phyloP scores from a whole-genome alignment of 2,113 vertebrate species.

The Arothron firmamentum region DNA sequence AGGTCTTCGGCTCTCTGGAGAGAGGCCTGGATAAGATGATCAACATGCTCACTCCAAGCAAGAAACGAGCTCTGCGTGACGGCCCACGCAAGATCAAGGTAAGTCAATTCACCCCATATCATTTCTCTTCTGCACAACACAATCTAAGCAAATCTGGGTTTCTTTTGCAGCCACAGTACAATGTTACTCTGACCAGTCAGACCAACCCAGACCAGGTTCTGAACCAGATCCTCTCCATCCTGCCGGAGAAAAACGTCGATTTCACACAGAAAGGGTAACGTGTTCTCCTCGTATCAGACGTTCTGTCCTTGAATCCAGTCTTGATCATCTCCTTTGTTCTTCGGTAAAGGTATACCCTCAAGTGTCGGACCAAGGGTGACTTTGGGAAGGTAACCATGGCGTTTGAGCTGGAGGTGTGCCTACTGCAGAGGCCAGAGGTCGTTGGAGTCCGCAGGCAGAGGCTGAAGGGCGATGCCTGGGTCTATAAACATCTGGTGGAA shows the following conservation, averaged over 20 bases:
- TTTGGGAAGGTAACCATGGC: conserved; percentile 88
- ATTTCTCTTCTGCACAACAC: neutral
- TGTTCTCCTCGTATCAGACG: no score
- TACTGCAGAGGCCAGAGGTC: conserved; percentile 79
- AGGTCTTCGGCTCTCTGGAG: conserved; percentile 90
- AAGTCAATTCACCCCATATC: accelerated
- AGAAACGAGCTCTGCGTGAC: conserved; percentile 77
- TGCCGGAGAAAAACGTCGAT: conserved; percentile 84
- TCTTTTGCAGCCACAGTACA: conserved; percentile 82
- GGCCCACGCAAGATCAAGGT: conserved; percentile 87
- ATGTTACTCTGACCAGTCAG: conserved; percentile 86
- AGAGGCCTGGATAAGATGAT: conserved; percentile 91
- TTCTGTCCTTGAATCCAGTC: neutral
- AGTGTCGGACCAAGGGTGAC: conserved; percentile 86
- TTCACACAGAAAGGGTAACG: conserved; percentile 90
- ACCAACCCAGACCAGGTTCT: conserved; percentile 86
- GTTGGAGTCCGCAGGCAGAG: conserved; percentile 85
- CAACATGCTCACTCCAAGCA: conserved; percentile 89
- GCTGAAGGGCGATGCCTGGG: conserved; percentile 93
- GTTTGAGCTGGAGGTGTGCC: conserved; percentile 93
- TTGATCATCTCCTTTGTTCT: neutral
- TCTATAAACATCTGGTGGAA: conserved; percentile 93
- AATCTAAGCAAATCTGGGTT: neutral
- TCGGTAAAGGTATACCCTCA: conserved; percentile 82
- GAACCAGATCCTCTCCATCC: conserved; percentile 81